Conservation (phyloP, 2,797 vertebrate genomes). For the Rousettus madagascariensis region DNA sequence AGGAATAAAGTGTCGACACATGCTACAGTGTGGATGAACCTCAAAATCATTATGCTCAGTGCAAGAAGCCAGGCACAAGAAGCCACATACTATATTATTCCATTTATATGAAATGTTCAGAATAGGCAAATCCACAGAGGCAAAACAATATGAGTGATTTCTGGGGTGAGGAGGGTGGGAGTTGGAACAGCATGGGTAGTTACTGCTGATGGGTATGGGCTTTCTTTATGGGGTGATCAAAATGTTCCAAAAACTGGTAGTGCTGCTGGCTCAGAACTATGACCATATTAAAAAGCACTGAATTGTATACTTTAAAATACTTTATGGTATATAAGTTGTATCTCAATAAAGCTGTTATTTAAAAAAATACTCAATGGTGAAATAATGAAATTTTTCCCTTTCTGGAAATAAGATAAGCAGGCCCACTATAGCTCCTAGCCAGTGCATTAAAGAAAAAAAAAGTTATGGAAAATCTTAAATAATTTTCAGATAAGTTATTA, state of each 20-base stretch:
- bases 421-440: neutral
- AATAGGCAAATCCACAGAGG: neutral
- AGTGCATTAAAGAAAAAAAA: neutral
- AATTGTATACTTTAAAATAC: neutral
- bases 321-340: neutral
- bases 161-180: neutral
- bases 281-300: neutral
- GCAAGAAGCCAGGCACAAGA: neutral
- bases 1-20: neutral
- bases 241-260: neutral
- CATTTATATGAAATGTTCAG: neutral
- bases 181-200: neutral
- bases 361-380: neutral
- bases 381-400: neutral
- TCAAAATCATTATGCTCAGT: neutral
- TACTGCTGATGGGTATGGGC: neutral
- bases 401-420: neutral
- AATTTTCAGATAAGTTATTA: conserved; percentile 19
- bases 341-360: neutral
- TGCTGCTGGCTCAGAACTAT: neutral
- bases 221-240: neutral
- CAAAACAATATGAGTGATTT: neutral
- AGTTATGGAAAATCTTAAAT: neutral
- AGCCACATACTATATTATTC: neutral
- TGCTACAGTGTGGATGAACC: neutral